Base-by-base conservation (phyloP, 2,888 invertebrate genomes). In the Selenia dentaria region DNA sequence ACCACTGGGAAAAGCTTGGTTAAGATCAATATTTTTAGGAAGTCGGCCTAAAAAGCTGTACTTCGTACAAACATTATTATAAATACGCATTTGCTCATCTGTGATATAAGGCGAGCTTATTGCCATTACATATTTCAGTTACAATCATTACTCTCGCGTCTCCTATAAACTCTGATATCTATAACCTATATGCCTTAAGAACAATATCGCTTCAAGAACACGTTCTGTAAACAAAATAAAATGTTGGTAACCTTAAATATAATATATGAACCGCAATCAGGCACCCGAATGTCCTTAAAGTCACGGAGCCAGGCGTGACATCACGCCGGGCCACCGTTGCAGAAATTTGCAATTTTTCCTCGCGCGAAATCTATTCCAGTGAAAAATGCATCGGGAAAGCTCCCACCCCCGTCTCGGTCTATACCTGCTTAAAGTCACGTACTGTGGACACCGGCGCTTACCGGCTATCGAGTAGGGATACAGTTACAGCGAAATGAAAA, bases 311-410 rank as follows among this genome's bases (percentile, higher is more conserved):
- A 57, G 57, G 52, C 71, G 70, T 68, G 74, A 66, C 72, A 72
- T 59, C 61, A 63, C 61, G 54, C 61, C 53, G 50, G 56, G 63
- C 65, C 49, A 55, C 54, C 68, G 66, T 58, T 72, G 77, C 70
- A 75, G 64, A 74, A 79, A 79, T 78, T 79, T 82, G 74, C 80
- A 81, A 80, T 77, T 81, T 83, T 75, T 70, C 70, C 69, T 59
- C 55, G 62, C 59, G 63, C 53, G 67, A 77, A 79, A 79, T 78
- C 74, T 69, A 71, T 76, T 73, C 62, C 64, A 22, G 67, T 73
- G 74, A 79, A 83, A 86, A 82, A 84, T 79, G 71, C 72, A 74
- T 65, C 53, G 54, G 63, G 58, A 45, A 62, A 62, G 57, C 27
- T 47, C 61, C 64, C 56, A 64, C 22, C 33, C 66, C 70, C 71